Evolutionary conservation across 2,888 invertebrate genomes (phyloP).

Genomic region (Napeogenes inachia): DNA sequence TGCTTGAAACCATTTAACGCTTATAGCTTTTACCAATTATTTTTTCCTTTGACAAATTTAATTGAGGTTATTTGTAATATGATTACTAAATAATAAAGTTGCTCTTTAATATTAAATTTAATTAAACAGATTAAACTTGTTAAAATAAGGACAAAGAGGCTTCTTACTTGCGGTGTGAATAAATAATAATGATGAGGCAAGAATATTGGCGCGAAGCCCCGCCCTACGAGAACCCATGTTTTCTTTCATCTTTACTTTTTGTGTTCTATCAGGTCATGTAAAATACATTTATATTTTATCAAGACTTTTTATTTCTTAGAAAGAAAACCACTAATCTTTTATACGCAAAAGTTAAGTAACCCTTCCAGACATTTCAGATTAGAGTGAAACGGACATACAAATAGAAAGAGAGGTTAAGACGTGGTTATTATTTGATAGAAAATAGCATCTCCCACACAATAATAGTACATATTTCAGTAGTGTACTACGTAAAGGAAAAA

Average conservation of each 20-base stretch:
- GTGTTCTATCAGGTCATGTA: neutral
- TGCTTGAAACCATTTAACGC: too few relatives aligned
- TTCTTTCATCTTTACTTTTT: neutral
- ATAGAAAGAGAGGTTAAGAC: neutral
- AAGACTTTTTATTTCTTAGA: too few relatives aligned
- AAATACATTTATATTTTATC: too few relatives aligned
- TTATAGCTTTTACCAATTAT: too few relatives aligned
- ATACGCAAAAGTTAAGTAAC: too few relatives aligned
- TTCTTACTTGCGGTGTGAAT: conserved; percentile 62
- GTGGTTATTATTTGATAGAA: neutral
- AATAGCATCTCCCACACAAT: neutral
- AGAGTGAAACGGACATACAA: neutral
- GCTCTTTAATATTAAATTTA: conserved; percentile 1
- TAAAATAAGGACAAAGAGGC: conserved; percentile 24
- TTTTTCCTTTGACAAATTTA: too few relatives aligned
- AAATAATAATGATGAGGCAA: conserved; percentile 73
- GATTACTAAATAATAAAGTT: neutral
- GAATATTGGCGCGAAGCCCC: conserved; percentile 69
- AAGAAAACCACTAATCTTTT: too few relatives aligned
- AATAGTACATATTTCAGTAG: neutral
- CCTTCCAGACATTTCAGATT: too few relatives aligned
- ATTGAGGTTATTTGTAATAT: too few relatives aligned
- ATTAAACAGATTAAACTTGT: conserved; percentile 10
- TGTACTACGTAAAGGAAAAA: neutral
- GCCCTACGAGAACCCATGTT: conserved; percentile 43